phyloP scores from a whole-genome alignment of 2,888 invertebrate species.

The Drosophila pullipes region DNA sequence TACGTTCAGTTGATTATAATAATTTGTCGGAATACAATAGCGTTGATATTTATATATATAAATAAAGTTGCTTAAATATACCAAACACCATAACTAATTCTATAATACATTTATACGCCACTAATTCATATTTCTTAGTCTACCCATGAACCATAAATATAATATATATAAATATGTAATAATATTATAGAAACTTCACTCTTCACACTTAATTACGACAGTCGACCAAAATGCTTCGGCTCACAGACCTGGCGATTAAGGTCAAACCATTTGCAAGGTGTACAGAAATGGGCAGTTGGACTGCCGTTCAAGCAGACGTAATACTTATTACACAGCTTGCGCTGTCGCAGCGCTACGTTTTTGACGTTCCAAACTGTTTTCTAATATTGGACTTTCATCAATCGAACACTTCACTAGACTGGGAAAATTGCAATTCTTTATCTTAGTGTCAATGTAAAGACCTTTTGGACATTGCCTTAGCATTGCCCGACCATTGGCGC shows the following conservation, averaged over 20 bases:
- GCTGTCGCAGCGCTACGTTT: background rate
- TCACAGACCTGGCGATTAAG: conserved; percentile 36
- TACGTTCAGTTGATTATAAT: conserved; percentile 1
- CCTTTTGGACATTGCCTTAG: conserved; percentile 44
- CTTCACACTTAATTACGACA: conserved; percentile 17
- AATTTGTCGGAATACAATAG: conserved; percentile 10
- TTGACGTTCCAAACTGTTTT: background rate
- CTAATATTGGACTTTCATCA: background rate
- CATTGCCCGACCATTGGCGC: conserved; percentile 39
- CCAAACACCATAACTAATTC: conserved; percentile 32
- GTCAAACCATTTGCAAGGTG: conserved; percentile 63
- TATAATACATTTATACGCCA: conserved; percentile 35
- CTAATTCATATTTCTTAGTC: conserved; percentile 20
- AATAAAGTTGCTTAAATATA: conserved; percentile 11
- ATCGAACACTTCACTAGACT: conserved; percentile 36
- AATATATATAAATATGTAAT: background rate
- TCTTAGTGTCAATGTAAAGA: conserved; percentile 37
- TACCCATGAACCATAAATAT: conserved; percentile 34
- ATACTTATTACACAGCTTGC: conserved; percentile 51
- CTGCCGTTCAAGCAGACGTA: conserved; percentile 50
- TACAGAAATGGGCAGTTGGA: conserved; percentile 51
- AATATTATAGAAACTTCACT: background rate
- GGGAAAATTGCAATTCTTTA: conserved; percentile 40
- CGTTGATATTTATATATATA: background rate
- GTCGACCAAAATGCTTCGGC: conserved; percentile 25